phyloP scores from a whole-genome alignment of 2,113 vertebrate species.

The Heterotilapia buettikoferi region DNA sequence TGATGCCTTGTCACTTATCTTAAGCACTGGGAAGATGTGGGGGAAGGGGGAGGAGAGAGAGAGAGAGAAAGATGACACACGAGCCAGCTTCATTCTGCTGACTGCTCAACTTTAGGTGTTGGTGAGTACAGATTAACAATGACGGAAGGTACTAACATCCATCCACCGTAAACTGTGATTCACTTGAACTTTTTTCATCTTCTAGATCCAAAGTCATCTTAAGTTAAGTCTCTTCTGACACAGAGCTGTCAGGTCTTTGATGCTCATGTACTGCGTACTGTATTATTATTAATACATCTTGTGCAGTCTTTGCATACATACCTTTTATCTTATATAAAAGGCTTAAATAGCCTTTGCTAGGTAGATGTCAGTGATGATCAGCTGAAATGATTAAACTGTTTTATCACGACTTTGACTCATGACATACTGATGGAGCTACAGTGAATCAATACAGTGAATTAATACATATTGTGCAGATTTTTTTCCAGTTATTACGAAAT shows the following conservation, averaged over 20 bases:
- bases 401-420: background rate
- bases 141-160: slow-evolving; percentile 52
- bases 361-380: background rate
- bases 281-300: slow-evolving; percentile 8
- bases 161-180: slow-evolving; percentile 28
- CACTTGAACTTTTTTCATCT: slow-evolving; percentile 11
- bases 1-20: slow-evolving; percentile 72
- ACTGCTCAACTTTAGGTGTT: slow-evolving; percentile 61
- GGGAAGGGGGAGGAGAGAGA: slow-evolving; percentile 17
- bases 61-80: slow-evolving; percentile 48
- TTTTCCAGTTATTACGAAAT: background rate
- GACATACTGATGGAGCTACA: background rate
- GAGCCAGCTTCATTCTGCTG: slow-evolving; percentile 58
- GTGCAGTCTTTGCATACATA: background rate
- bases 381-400: background rate
- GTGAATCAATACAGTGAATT: background rate
- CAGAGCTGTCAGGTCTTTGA: slow-evolving; percentile 16
- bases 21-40: slow-evolving; percentile 60
- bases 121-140: slow-evolving; percentile 56
- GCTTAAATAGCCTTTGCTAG: background rate
- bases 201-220: slow-evolving; percentile 38
- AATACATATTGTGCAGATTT: background rate
- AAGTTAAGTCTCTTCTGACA: slow-evolving; percentile 28
- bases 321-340: background rate
- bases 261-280: background rate